These are phyloP conservation scores for Chaetops frenatus DNA, from an alignment of 2,113 vertebrate genomes.

Conservation along the genomic window DNA sequence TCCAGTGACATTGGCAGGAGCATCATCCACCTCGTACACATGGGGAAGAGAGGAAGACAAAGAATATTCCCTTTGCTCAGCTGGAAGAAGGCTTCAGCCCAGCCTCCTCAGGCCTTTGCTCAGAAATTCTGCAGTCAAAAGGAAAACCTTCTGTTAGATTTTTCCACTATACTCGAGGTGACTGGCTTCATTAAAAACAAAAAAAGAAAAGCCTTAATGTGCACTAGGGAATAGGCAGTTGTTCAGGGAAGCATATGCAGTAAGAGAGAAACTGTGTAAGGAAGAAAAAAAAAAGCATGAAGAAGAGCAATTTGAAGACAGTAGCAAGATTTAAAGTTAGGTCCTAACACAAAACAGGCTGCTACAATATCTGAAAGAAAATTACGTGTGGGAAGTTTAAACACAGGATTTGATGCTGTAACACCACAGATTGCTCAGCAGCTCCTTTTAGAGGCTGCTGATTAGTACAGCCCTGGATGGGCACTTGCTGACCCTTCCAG, in stretches of 20 bases:
- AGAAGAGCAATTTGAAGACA: background rate
- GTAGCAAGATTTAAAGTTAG: background rate
- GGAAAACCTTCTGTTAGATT: background rate
- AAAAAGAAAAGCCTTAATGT: background rate
- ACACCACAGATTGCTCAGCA: background rate
- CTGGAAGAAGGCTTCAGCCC: background rate
- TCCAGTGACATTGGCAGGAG: background rate
- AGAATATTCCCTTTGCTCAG: background rate
- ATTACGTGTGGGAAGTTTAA: background rate
- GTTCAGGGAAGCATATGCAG: background rate
- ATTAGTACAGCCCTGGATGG: background rate
- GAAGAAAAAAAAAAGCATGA: background rate
- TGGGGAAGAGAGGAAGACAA: background rate
- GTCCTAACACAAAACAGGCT: background rate
- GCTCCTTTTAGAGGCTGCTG: background rate
- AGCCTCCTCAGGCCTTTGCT: background rate
- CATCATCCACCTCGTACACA: background rate
- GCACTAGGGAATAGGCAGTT: background rate
- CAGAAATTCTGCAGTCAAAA: background rate
- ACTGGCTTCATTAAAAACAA: background rate
- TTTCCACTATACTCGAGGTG: background rate
- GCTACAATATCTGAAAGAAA: background rate
- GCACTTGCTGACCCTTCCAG: slow-evolving; percentile 1
- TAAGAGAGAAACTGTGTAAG: background rate
- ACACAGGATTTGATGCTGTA: background rate